Evolutionary conservation across 2,113 vertebrate species (phyloP).

Genomic region (Casuarius casuarius): DNA sequence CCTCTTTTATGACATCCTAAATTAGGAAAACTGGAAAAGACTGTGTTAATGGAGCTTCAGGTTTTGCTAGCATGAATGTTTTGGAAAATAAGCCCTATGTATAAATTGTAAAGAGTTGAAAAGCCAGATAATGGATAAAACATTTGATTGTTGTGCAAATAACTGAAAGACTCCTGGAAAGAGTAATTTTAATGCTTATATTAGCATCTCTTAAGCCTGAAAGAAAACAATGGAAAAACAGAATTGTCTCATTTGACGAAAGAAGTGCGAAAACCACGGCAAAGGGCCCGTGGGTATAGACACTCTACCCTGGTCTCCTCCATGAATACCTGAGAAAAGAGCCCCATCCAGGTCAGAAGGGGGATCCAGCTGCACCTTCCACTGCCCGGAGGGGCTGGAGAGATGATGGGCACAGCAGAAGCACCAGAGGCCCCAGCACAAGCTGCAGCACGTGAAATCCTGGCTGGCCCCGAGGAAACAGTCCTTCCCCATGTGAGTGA

Average conservation of each 20-base stretch:
- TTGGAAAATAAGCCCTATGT: neutral
- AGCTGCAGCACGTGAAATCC: too few relatives aligned
- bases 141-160: neutral
- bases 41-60: neutral
- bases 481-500: too few relatives aligned
- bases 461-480: too few relatives aligned
- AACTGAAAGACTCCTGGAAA: neutral
- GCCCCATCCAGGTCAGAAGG: too few relatives aligned
- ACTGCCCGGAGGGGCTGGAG: too few relatives aligned
- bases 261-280: neutral
- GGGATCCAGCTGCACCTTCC: too few relatives aligned
- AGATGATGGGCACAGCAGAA: too few relatives aligned
- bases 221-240: neutral
- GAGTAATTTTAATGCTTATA: neutral
- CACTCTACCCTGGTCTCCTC: too few relatives aligned
- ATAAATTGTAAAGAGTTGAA: neutral
- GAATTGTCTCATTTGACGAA: neutral
- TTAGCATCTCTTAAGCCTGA: neutral
- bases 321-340: too few relatives aligned
- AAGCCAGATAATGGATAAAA: neutral
- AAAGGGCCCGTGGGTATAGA: too few relatives aligned
- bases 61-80: neutral
- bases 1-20: neutral
- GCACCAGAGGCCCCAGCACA: too few relatives aligned
- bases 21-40: neutral